These are phyloP conservation scores for Caranx ignobilis DNA, from an alignment of 2,113 vertebrate species.

Conservation along the genomic window DNA sequence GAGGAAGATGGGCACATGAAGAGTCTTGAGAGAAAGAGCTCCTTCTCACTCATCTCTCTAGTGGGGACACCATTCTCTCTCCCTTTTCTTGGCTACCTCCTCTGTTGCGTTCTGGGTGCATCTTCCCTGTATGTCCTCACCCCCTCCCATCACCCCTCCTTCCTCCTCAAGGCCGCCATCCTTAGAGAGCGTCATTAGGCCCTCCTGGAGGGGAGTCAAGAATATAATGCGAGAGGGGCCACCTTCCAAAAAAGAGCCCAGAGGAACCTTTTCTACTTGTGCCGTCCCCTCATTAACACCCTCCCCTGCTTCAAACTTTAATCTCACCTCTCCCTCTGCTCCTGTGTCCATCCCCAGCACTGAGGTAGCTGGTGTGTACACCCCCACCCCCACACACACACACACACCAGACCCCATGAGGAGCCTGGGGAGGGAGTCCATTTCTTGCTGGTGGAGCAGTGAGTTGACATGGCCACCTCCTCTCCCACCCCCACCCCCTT, in stretches of 20 bases:
- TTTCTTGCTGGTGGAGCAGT: constrained; percentile 85
- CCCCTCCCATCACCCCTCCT: constrained; percentile 58
- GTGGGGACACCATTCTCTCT: constrained; percentile 67
- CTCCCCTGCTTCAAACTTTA: constrained; percentile 67
- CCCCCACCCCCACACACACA: background rate
- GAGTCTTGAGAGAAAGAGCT: constrained; percentile 90
- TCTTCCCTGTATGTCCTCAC: constrained; percentile 36
- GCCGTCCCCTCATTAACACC: constrained; percentile 91
- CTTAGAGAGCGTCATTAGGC: constrained; percentile 88
- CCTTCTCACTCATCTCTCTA: constrained; percentile 85
- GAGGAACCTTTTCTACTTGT: constrained; percentile 81
- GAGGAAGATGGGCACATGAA: constrained; percentile 77
- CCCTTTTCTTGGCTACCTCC: constrained; percentile 53
- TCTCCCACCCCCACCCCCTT: constrained; percentile 21
- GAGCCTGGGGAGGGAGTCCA: constrained; percentile 76
- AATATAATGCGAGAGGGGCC: constrained; percentile 91
- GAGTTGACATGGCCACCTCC: constrained; percentile 72
- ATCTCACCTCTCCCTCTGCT: constrained; percentile 60
- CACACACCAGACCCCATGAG: background rate
- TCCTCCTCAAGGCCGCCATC: constrained; percentile 84
- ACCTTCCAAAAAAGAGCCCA: constrained; percentile 86
- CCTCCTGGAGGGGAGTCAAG: constrained; percentile 94
- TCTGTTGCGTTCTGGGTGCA: constrained; percentile 22
- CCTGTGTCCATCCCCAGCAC: constrained; percentile 39
- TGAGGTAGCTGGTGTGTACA: constrained; percentile 24